Conservation (phyloP, 2,888 invertebrate genomes). For the Cephus spinipes region DNA sequence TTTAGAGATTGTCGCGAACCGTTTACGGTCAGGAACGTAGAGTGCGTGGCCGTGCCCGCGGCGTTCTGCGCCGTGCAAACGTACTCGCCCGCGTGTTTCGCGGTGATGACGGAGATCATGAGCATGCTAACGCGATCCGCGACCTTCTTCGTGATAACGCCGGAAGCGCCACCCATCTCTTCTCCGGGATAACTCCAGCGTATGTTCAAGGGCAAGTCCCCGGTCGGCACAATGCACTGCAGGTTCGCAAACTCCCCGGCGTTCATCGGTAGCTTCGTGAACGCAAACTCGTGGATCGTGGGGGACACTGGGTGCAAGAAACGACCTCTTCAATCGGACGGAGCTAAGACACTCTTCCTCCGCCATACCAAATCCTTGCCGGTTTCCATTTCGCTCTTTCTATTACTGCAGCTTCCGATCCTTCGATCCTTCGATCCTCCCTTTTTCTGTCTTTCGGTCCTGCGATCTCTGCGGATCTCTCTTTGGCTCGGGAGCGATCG, state of each 20-base stretch:
- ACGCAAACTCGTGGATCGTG: slow-evolving; percentile 62
- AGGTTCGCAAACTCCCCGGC: slow-evolving; percentile 75
- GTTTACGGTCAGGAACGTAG: slow-evolving; percentile 65
- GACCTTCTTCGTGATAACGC: slow-evolving; percentile 63
- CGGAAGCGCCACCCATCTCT: slow-evolving; percentile 63
- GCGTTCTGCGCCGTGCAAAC: slow-evolving; percentile 67
- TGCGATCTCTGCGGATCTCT: not conserved
- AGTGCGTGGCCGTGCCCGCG: slow-evolving; percentile 64
- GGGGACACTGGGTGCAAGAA: slow-evolving; percentile 53
- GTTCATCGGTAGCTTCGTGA: slow-evolving; percentile 64
- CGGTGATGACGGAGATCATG: slow-evolving; percentile 76
- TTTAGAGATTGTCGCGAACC: slow-evolving; percentile 57
- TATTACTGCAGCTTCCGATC: not conserved
- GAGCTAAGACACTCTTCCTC: not conserved
- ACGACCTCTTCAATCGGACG: not conserved
- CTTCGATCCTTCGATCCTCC: not conserved
- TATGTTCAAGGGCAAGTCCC: slow-evolving; percentile 81
- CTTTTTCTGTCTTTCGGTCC: not conserved
- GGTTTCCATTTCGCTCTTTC: not conserved
- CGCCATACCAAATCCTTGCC: not conserved
- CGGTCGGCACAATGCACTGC: slow-evolving; percentile 73
- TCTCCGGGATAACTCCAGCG: slow-evolving; percentile 73
- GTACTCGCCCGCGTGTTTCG: slow-evolving; percentile 67
- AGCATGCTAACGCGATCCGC: slow-evolving; percentile 74
- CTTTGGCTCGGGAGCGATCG: not conserved